Evolutionary conservation across 2,888 invertebrate genomes (phyloP).

Genomic region (Trissolcus brochymenae): DNA sequence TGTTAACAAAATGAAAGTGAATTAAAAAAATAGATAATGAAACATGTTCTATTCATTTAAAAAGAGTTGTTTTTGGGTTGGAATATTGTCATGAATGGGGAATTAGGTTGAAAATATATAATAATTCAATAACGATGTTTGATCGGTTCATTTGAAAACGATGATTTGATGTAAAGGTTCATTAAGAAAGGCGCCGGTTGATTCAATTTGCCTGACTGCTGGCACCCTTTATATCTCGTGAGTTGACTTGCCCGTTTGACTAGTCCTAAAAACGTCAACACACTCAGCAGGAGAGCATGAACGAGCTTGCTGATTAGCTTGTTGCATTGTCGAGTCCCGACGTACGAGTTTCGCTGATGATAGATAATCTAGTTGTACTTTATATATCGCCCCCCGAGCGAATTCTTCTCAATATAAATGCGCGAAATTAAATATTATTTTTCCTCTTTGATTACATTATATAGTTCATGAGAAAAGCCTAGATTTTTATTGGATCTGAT

Average conservation of each 20-base stretch:
- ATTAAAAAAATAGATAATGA: not conserved
- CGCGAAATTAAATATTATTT: constrained; percentile 19
- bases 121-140: constrained; percentile 37
- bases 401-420: not conserved
- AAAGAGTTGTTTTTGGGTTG: too few species aligned
- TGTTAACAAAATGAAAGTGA: not conserved
- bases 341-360: constrained; percentile 44
- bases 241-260: constrained; percentile 54
- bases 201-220: constrained; percentile 59
- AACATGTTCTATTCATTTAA: too few species aligned
- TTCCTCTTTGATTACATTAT: constrained; percentile 20
- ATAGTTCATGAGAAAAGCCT: too few species aligned
- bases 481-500: constrained; percentile 1
- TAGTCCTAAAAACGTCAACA: constrained; percentile 63
- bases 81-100: too few species aligned
- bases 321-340: constrained; percentile 51
- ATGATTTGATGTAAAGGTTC: constrained; percentile 56
- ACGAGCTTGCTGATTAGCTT: constrained; percentile 60
- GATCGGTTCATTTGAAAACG: constrained; percentile 28
- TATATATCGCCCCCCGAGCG: constrained; percentile 19
- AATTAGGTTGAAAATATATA: constrained; percentile 6
- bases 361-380: constrained; percentile 46
- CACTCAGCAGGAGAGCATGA: constrained; percentile 61
- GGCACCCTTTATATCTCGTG: constrained; percentile 56
- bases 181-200: constrained; percentile 55